Evolutionary conservation across 2,797 vertebrate species (phyloP), one percentile per base, ranked within the genome.

Genomic region (Chiloscyllium punctatum): DNA sequence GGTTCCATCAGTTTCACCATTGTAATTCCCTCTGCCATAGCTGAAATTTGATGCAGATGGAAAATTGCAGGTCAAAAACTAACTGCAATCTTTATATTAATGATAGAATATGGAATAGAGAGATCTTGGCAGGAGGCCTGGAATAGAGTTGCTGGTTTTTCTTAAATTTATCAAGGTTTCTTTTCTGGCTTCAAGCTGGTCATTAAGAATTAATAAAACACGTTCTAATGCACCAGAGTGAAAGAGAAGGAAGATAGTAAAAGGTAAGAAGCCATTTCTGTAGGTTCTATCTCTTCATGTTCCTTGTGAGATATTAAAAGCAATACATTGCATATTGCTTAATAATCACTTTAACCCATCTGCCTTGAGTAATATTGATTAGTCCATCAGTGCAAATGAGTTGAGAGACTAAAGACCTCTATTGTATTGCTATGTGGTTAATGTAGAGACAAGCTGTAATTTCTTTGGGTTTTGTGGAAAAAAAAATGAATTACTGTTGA

Each of bases 151-250:
- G 27, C 30, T 62, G 53, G 13, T 62, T 62, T 1, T 88, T 57
- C 23, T 1, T 23, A 53, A 27, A 13, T n/a, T 62, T 62, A 33
- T 16, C 53, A 90, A 53, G 48, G 48, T 53, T 27, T 88, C 51
- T 30, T 57, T 90, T 62, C 53, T 62, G 51, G 15, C 53, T 88
- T 57, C 87, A 90, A 33, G 27, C 51, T n/a, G 13, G 27, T 90
- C 87, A 90, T 62, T 62, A 90, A 90, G 87, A 90, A 84, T 84
- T 48, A 84, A 48, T 84, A 84, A 62, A 90, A 90, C 30, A 62
- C 6, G 0, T 90, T 62, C 53, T 33, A 90, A 90, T 90, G 53
- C 87, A 62, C 53, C 53, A 90, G 86, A 30, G 51, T 51, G 51
- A 90, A 90, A 90, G 15, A 62, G 48, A 57, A 27, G 27, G 87